Percentiles rank a stretch among this genome's conserved stretches.
These are phyloP conservation scores for Danio jaintianensis DNA, from an alignment of 2,797 vertebrate genomes.

Conservation along the genomic window DNA sequence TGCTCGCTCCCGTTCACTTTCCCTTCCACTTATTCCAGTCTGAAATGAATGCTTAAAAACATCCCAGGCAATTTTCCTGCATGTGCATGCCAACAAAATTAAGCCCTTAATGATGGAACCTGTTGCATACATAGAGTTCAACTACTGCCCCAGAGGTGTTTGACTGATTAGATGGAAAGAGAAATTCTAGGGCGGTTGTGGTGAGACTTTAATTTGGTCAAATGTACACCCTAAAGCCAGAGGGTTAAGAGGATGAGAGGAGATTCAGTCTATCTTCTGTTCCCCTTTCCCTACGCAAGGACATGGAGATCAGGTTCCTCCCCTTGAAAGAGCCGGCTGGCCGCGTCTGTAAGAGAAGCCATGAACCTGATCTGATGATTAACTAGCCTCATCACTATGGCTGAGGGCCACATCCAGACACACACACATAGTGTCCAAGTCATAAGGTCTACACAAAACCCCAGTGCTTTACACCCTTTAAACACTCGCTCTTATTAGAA, in stretches of 20 bases:
- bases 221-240: slow-evolving; percentile 69
- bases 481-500: background rate
- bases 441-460: slow-evolving; percentile 53
- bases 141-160: background rate
- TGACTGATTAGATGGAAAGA: slow-evolving; percentile 66
- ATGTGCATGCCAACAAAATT: slow-evolving; percentile 55
- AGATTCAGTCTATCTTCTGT: slow-evolving; percentile 59
- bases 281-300: slow-evolving; percentile 67
- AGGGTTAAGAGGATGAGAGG: slow-evolving; percentile 67
- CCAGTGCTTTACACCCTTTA: slow-evolving; percentile 1
- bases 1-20: slow-evolving; percentile 55
- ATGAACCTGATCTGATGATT: slow-evolving; percentile 80
- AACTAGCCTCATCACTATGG: slow-evolving; percentile 77
- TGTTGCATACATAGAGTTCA: slow-evolving; percentile 72
- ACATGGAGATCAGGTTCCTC: slow-evolving; percentile 73
- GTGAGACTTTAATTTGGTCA: slow-evolving; percentile 65
- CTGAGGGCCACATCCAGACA: slow-evolving; percentile 71
- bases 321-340: slow-evolving; percentile 72
- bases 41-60: slow-evolving; percentile 48
- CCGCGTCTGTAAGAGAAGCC: slow-evolving; percentile 73
- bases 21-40: slow-evolving; percentile 65
- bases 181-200: slow-evolving; percentile 59
- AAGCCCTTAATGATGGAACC: slow-evolving; percentile 75
- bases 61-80: slow-evolving; percentile 21
- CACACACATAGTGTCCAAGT: slow-evolving; percentile 59